Conservation (phyloP, 2,888 invertebrate species). For the Heliconius ethilla region DNA sequence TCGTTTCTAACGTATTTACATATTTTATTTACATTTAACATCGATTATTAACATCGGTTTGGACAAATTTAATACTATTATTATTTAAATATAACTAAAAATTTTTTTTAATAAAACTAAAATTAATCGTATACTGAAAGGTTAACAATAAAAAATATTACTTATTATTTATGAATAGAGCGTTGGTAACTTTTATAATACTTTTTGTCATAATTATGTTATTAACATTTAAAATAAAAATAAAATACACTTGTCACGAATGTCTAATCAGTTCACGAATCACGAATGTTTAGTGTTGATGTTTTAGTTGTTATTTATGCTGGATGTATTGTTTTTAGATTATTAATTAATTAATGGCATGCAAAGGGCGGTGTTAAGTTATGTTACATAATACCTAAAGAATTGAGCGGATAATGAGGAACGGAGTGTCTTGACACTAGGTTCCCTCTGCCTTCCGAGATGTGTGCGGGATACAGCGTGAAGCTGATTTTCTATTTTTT, state of each 20-base stretch:
- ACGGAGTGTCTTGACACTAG: too few species aligned
- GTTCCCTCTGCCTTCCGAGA: too few species aligned
- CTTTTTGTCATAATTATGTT: constrained; percentile 1
- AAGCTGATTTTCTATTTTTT: too few species aligned
- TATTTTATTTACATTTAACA: constrained; percentile 38
- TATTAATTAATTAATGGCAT: too few species aligned
- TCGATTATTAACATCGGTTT: constrained; percentile 28
- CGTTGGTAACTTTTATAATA: constrained; percentile 26
- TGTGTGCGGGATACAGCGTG: too few species aligned
- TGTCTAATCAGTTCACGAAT: too few species aligned
- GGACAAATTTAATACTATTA: constrained; percentile 30
- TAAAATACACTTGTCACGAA: constrained; percentile 1
- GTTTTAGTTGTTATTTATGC: too few species aligned
- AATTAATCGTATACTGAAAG: constrained; percentile 20
- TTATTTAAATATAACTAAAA: constrained; percentile 5
- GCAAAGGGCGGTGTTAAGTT: too few species aligned
- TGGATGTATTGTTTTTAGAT: too few species aligned
- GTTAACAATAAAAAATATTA: background rate
- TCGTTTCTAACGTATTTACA: constrained; percentile 41
- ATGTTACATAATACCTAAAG: too few species aligned
- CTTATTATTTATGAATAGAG: constrained; percentile 13
- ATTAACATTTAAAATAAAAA: background rate
- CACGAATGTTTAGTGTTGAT: too few species aligned
- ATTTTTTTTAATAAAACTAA: background rate
- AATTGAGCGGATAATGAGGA: too few species aligned